phyloP scores from a whole-genome alignment of 2,113 vertebrate genomes.

The Cyprinodon variegatus region DNA sequence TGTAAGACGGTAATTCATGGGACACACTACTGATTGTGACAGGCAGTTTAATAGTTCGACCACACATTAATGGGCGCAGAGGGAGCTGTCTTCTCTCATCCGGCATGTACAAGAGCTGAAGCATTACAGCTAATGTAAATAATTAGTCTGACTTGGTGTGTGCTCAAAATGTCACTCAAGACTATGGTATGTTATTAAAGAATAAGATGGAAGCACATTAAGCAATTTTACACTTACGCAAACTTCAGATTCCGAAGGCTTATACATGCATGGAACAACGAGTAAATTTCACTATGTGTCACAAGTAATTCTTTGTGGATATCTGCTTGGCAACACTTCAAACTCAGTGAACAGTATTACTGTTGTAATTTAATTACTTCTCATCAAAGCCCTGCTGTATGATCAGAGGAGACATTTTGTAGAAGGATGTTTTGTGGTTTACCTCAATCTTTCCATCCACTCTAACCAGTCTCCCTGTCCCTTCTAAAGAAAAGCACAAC shows the following conservation, averaged over 20 bases:
- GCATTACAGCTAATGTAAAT: constrained; percentile 22
- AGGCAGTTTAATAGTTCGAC: constrained; percentile 10
- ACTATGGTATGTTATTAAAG: constrained; percentile 8
- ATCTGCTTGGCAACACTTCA: not conserved
- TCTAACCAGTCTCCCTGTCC: not conserved
- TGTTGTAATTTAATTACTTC: not conserved
- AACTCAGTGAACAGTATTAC: not conserved
- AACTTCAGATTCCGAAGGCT: not conserved
- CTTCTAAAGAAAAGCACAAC: too few species aligned
- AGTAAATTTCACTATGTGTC: not conserved
- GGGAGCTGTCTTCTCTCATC: constrained; percentile 5
- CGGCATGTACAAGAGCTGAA: constrained; percentile 10
- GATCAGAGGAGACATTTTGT: not conserved
- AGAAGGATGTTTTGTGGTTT: not conserved
- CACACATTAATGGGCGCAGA: constrained; percentile 9
- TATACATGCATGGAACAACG: not conserved
- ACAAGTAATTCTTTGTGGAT: not conserved
- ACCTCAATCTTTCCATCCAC: not conserved
- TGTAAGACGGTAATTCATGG: not conserved
- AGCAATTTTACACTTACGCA: constrained; percentile 21
- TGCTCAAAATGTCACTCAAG: constrained; percentile 13
- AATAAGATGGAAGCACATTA: constrained; percentile 8
- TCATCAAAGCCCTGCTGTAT: not conserved
- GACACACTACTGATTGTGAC: constrained; percentile 24
- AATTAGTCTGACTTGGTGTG: not conserved